Conservation (phyloP, 2,888 invertebrate species). For the Apodemia mormo region DNA sequence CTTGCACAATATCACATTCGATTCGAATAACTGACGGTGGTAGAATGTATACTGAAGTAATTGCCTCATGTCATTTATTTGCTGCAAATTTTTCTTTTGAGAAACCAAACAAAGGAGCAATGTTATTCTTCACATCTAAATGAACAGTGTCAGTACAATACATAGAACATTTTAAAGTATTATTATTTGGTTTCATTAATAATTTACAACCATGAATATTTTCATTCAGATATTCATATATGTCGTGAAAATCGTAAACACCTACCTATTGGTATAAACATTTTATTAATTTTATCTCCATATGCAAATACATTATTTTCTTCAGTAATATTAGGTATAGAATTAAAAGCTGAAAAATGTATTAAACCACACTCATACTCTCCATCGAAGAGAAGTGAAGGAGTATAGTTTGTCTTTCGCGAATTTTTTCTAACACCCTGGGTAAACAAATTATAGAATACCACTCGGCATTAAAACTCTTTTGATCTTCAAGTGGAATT, state of each 20-base stretch:
- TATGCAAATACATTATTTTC: too few species aligned
- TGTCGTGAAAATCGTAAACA: neutral
- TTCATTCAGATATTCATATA: neutral
- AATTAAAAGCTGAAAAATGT: too few species aligned
- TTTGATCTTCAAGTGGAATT: too few species aligned
- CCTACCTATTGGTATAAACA: too few species aligned
- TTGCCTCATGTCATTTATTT: slow-evolving; percentile 3
- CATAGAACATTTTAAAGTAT: neutral
- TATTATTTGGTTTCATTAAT: neutral
- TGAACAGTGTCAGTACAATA: neutral
- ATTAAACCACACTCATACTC: too few species aligned
- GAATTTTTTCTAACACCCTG: too few species aligned
- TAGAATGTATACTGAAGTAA: neutral
- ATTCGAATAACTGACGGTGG: neutral
- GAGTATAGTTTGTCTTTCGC: too few species aligned
- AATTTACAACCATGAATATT: neutral
- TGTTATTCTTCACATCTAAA: neutral
- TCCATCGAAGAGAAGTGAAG: too few species aligned
- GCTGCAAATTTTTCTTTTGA: neutral
- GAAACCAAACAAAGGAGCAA: neutral
- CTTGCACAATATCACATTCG: slow-evolving; percentile 20
- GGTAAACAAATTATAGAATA: too few species aligned
- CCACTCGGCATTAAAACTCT: too few species aligned
- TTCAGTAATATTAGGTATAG: too few species aligned
- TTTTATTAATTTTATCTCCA: too few species aligned